Evolutionary conservation across 2,113 vertebrate genomes (phyloP), one percentile per base, ranked within the genome.

Genomic region (Mastomys natalensis): DNA sequence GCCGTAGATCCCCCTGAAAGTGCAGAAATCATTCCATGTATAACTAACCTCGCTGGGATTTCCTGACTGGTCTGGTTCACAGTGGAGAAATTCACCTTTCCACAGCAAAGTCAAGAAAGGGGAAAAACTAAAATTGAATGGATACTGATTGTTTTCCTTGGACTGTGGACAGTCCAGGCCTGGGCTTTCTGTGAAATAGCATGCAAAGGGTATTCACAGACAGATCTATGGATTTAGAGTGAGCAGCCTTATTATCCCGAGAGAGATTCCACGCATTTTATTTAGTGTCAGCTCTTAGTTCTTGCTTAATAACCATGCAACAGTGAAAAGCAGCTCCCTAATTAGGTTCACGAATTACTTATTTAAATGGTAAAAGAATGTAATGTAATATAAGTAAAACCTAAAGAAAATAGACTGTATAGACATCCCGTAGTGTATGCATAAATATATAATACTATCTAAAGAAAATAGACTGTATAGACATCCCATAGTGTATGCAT

Each of bases 41-140:
- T 74, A 95, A 94, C 82, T 77, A 92, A 92, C 58, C 90, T 76
- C 66, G 0, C 77, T 70, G 60, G 86, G 86, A 93, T 74, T 95
- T 53, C 51, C 70, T n/a, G n/a, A 31, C 80, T 78, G 16, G 84
- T 96, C 48, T 77, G 10, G 73, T 93, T 92, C 16, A 16, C 82
- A 51, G 5, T 58, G n/a, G 62, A 92, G 88, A 92, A 94, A 93
- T 92, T 93, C 45, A 95, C 92, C 85, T 95, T 93, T 90, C 76
- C 64, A 88, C 74, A 93, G 81, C 76, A 94, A 88, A 70, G 43
- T 26, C 26, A 21, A 45, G 45, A 66, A 64, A 34, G 51, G 19
- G 88, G 87, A 77, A 81, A 60, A 86, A 74, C 89, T 92, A 19
- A 89, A 91, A 58, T 26, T 37, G 37, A 70, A 7, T 85, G 7